Evolutionary conservation across 2,888 invertebrate genomes (phyloP), one percentile per base, ranked within the genome.

Genomic region (Heliconius charithonia): DNA sequence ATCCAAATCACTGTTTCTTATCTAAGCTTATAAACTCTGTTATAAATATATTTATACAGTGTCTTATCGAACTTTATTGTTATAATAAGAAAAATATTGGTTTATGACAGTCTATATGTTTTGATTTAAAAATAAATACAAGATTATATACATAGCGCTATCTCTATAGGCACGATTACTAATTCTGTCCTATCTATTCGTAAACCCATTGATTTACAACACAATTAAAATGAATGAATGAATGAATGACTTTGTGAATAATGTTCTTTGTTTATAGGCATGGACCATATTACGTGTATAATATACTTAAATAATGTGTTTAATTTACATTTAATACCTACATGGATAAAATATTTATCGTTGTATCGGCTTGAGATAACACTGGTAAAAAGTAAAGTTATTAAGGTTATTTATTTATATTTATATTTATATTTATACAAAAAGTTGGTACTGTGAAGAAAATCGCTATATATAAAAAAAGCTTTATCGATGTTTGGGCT

Each of bases 101-200:
- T 71, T 71, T 77, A 71, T 71, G n/a, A 19, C 63, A 16, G 70
- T 63, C 41, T 71, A 77, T 71, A 71, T 27, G 27, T 45, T 71
- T 63, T 63, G 76, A 77, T 77, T 77, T 77, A 77, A 56, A 63
- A 59, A 77, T 70, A 59, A 56, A 72, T 76, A 76, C n/a, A 76
- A 62, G 69, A 69, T 70, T 59, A 69, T 37, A 62, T 22, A 45
- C 19, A 56, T 59, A 41, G n/a, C 56, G 63, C 63, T 76, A 76
- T 76, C 76, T 32, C 13, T 71, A 51, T 29, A 32, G 45, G 29
- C n/a, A 32, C 66, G 66, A 67, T 67, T 67, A 37, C 67, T n/a
- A 37, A n/a, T 29, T 29, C 29, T 67, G 13, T n/a, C 16, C 67
- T 41, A 69, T 69, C 41, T n/a, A 25, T 41, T 69, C 41, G 25